These are phyloP conservation scores for Paratilapia polleni DNA, from an alignment of 2,113 vertebrate species.

Conservation along the genomic window DNA sequence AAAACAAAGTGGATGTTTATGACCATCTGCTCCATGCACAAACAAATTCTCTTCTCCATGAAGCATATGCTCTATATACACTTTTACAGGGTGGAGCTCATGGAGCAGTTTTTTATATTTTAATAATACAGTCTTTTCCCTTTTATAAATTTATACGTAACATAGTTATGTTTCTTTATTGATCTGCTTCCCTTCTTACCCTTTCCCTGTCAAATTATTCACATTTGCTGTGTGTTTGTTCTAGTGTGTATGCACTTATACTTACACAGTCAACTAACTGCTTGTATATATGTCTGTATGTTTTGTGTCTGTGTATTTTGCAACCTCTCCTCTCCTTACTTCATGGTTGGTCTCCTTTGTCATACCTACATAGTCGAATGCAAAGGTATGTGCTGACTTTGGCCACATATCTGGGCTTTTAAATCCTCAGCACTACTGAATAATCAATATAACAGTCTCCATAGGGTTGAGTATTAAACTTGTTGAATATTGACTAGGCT, in stretches of 20 bases:
- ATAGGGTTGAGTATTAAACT: no score
- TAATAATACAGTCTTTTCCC: rapidly evolving
- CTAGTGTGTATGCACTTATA: not conserved
- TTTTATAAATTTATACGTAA: rapidly evolving
- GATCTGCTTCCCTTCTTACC: not conserved
- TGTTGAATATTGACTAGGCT: no score
- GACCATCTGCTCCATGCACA: not conserved
- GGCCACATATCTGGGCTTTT: not conserved
- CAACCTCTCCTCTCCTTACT: conserved; percentile 48
- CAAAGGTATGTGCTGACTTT: conserved; percentile 70
- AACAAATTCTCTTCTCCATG: not conserved
- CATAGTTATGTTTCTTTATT: not conserved
- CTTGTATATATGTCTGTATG: conserved; percentile 28
- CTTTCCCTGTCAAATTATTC: not conserved
- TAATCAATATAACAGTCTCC: not conserved
- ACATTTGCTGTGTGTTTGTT: not conserved
- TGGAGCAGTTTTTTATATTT: not conserved
- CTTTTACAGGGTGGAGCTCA: not conserved
- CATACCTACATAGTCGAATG: conserved; percentile 68
- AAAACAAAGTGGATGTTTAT: not conserved
- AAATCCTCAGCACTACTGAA: conserved; percentile 2
- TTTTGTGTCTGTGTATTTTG: conserved; percentile 35
- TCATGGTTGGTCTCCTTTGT: conserved; percentile 54
- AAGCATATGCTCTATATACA: not conserved
- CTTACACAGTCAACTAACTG: conserved; percentile 19